Conservation (phyloP, 1,140 invertebrate genomes). For the Cherax quadricarinatus region DNA sequence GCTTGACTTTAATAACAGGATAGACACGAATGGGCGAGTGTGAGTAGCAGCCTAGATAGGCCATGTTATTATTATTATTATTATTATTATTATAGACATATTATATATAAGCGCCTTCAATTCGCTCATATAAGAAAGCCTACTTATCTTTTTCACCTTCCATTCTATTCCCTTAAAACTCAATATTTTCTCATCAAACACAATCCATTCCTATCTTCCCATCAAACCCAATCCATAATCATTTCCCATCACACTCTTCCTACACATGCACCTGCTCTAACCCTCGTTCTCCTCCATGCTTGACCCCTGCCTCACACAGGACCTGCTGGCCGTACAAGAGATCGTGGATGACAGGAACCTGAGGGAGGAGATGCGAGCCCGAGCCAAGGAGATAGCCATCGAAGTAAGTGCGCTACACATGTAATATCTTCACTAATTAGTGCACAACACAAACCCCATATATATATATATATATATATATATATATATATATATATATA, state of each 20-base stretch:
- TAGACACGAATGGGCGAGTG: too few species aligned
- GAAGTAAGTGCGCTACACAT: slow-evolving; percentile 2
- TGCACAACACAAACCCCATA: neutral
- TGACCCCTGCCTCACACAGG: slow-evolving; percentile 4
- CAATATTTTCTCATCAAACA: neutral
- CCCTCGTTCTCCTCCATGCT: neutral
- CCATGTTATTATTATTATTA: too few species aligned
- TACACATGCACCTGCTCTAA: neutral
- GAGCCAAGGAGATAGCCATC: slow-evolving; percentile 52
- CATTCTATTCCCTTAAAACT: too few species aligned
- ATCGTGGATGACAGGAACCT: slow-evolving; percentile 50
- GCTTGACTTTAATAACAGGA: too few species aligned
- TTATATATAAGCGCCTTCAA: neutral
- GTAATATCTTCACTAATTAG: neutral
- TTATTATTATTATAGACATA: neutral
- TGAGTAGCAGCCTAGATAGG: too few species aligned
- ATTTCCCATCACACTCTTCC: neutral
- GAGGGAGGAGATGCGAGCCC: slow-evolving; percentile 34
- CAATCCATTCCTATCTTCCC: neutral
- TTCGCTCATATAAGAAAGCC: too few species aligned
- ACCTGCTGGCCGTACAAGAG: slow-evolving; percentile 36
- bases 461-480: neutral
- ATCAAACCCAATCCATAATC: neutral
- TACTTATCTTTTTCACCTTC: too few species aligned
- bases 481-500: too few species aligned